Conservation (phyloP, 2,113 vertebrate genomes). For the Orthochromis malagaraziensis region DNA sequence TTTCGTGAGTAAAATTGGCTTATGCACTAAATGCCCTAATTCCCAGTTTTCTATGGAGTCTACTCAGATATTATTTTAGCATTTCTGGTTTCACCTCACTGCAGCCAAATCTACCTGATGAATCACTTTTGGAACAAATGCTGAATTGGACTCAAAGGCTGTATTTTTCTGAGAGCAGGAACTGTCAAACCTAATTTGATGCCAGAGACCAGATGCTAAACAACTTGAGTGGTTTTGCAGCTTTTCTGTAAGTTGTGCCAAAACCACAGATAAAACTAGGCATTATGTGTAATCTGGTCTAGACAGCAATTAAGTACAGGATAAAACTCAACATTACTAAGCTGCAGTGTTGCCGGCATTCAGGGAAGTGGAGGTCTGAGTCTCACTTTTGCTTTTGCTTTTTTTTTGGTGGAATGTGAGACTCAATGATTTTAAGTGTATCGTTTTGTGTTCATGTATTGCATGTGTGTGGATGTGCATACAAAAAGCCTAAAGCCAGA, state of each 20-base stretch:
- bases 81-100: background rate
- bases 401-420: background rate
- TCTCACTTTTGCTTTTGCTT: background rate
- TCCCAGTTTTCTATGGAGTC: background rate
- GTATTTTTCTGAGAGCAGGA: background rate
- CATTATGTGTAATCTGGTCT: conserved; percentile 32
- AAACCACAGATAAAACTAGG: conserved; percentile 1
- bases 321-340: conserved; percentile 15
- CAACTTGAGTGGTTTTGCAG: background rate
- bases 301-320: conserved; percentile 20
- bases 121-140: background rate
- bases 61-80: background rate
- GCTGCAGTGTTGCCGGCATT: background rate
- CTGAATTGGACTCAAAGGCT: background rate
- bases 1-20: background rate
- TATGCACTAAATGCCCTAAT: background rate
- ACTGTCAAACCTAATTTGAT: background rate
- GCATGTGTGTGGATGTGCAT: background rate
- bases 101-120: background rate
- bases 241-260: background rate
- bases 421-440: background rate
- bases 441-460: background rate
- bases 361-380: background rate
- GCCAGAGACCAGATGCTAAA: background rate
- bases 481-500: background rate